Evolutionary conservation across 2,888 invertebrate genomes (phyloP).

Genomic region (Omphaloscelis lunosa): DNA sequence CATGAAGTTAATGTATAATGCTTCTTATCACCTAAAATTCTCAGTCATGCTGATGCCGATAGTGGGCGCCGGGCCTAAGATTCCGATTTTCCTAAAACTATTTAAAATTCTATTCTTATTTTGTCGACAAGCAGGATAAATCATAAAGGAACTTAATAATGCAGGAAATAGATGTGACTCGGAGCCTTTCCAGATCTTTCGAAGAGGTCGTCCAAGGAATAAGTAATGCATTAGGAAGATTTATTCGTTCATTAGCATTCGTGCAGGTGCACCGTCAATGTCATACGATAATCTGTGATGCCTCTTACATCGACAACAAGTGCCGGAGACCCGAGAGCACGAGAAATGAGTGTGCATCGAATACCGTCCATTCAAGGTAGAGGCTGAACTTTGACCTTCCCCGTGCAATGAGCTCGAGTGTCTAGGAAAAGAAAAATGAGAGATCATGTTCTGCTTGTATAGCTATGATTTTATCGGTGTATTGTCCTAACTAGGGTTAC

Average conservation of each 20-base stretch:
- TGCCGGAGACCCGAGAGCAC: constrained; percentile 65
- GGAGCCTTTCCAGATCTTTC: constrained; percentile 74
- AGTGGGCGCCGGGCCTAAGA: too few species aligned
- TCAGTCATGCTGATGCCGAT: too few species aligned
- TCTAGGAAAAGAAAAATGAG: constrained; percentile 17
- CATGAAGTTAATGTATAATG: too few species aligned
- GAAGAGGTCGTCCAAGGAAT: constrained; percentile 73
- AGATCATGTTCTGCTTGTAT: background rate
- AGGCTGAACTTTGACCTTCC: constrained; percentile 73
- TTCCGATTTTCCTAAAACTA: constrained; percentile 20
- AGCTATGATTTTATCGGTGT: background rate
- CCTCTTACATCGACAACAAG: constrained; percentile 72
- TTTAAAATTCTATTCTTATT: constrained; percentile 38
- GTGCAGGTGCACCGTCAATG: constrained; percentile 79
- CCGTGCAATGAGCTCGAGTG: constrained; percentile 40
- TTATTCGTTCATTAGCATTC: constrained; percentile 79
- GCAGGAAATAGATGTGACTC: constrained; percentile 70
- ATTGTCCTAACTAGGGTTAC: too few species aligned
- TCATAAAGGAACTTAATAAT: constrained; percentile 66
- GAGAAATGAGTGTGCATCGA: constrained; percentile 74
- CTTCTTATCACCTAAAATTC: too few species aligned
- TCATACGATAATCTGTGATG: constrained; percentile 80
- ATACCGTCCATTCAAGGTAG: constrained; percentile 73
- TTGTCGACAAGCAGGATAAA: constrained; percentile 57
- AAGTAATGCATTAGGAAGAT: constrained; percentile 72